Base-by-base conservation (phyloP, 2,888 invertebrate species). In the Gordius sp. region DNA sequence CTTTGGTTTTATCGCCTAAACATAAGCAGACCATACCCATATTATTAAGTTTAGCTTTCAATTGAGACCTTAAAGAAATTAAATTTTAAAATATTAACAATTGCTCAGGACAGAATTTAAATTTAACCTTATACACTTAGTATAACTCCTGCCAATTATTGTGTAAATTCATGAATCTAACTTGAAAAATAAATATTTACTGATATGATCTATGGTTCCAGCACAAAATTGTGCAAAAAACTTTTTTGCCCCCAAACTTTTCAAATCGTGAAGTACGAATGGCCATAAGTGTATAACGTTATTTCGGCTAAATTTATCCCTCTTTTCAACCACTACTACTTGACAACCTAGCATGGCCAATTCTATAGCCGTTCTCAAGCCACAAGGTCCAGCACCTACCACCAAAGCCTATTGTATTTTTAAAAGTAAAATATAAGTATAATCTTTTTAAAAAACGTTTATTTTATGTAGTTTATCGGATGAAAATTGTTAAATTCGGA, bases 171-270 rank as follows among this genome's bases (percentile, higher is more conserved):
- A n/a, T n/a, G n/a, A n/a, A n/a, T n/a, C n/a, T n/a, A n/a, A 33
- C 8, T 33, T 33, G n/a, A 33, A 33, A 13, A 33, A 13, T n/a
- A 33, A 33, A 13, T 13, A 16, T 16, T 70, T 66, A 75, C 89
- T 86, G 65, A 97, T 91, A 69, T 97, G 93, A 70, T 97, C 91
- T 62, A 97, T 91, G 60, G 87, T 78, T 23, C 91, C 93, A 1
- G 91, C 89, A 73, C 93, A 93, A 71, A 97, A 97, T 72, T 89
- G 89, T 18, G 91, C 91, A 68, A 86, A 91, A 74, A 97, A 93
- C 68, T 89, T 87, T 70, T 97, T 97, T 20, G 89, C 91, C 23
- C 89, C 93, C 27, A 93, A 75, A 61, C 79, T 79, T 59, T 81
- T 77, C 62, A 97, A 74, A 72, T 97, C 93, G 63, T 86, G 82